These are phyloP conservation scores for Sesia bembeciformis DNA, from an alignment of 2,888 invertebrate species.

Conservation along the genomic window DNA sequence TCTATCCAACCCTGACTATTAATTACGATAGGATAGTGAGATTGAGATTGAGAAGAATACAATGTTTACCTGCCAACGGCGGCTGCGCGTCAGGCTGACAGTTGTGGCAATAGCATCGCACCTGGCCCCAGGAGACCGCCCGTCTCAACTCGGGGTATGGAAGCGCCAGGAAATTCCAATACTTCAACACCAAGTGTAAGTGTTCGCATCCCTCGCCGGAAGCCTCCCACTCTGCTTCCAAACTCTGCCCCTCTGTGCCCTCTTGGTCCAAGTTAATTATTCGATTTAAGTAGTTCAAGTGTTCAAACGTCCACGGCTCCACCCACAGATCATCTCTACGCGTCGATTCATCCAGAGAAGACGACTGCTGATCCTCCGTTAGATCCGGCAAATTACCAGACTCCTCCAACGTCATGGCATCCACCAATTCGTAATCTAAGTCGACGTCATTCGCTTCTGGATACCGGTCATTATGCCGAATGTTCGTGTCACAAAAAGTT, in stretches of 20 bases:
- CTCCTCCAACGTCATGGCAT: constrained; percentile 50
- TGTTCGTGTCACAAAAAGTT: constrained; percentile 50
- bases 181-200: constrained; percentile 50
- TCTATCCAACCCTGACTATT: no score
- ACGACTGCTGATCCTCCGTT: constrained; percentile 53
- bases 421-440: constrained; percentile 52
- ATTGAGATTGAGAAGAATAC: not conserved
- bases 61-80: constrained; percentile 33
- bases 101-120: constrained; percentile 44
- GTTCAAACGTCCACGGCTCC: constrained; percentile 38
- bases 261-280: constrained; percentile 42
- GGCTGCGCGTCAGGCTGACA: constrained; percentile 43
- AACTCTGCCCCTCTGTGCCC: constrained; percentile 28
- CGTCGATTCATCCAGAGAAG: constrained; percentile 53
- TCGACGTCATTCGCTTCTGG: constrained; percentile 57
- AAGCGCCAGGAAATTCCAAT: constrained; percentile 45
- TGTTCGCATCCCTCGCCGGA: constrained; percentile 50
- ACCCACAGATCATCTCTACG: constrained; percentile 46
- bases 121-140: constrained; percentile 52
- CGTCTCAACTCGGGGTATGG: constrained; percentile 49
- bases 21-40: no score
- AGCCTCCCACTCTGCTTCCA: constrained; percentile 46
- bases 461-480: constrained; percentile 57
- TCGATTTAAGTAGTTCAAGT: constrained; percentile 44
- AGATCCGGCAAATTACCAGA: constrained; percentile 53